Evolutionary conservation across 2,888 invertebrate genomes (phyloP), one percentile per base, ranked within the genome.

Genomic region (Spodoptera littoralis): DNA sequence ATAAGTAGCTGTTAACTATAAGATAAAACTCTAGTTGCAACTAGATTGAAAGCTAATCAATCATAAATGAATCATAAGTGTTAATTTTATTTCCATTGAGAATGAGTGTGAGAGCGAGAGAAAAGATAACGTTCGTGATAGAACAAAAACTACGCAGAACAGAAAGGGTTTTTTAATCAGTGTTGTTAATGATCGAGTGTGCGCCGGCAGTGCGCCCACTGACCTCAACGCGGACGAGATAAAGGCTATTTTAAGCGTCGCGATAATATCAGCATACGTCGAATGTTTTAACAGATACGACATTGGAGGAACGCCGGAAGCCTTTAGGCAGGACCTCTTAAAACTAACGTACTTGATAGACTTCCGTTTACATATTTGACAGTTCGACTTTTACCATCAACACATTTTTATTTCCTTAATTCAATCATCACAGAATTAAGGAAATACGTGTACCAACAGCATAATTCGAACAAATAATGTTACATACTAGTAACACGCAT

Each of bases 221-320:
- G 93, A 93, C 94, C 93, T 93, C 93, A 92, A 87, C 82, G 84
- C 86, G 84, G 84, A 88, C 90, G 89, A 93, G 94, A 94, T 94
- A 94, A 92, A 89, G 83, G 88, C 91, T 94, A 94, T 94, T 94
- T 94, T 87, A 85, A 93, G 93, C 90, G 83, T 48, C 80, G 84
- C 82, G 93, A 94, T 93, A 92, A 92, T 88, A 90, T 90, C 86
- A 84, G 54, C 88, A 90, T 89, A 91, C 89, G 89, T 90, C 88
- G 87, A 92, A 91, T 84, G 86, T 89, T 89, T 73, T 79, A 85
- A 88, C 86, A 87, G 88, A 91, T 90, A 91, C 85, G 86, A 80
- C 88, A 88, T 88, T 85, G 88, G 86, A 90, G 86, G 87, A 76
- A 69, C 90, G 87, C 90, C 91, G 92, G 91, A 92, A 92, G 88